Evolutionary conservation across 1,140 invertebrate genomes (phyloP).

Genomic region (Zaprionus africanus): DNA sequence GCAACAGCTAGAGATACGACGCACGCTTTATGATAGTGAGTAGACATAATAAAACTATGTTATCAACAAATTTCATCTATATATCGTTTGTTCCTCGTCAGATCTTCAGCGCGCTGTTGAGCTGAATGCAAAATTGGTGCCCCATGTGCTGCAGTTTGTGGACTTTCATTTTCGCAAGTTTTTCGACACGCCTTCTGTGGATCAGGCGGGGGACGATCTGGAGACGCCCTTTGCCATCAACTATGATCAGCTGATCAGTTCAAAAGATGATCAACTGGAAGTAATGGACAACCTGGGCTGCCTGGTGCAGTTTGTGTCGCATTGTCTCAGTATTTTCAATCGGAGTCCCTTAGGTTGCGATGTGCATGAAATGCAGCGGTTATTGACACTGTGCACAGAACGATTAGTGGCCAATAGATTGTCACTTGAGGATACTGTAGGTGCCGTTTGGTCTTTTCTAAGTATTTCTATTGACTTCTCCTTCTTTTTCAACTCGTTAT

Average conservation of each 20-base stretch:
- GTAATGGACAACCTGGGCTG: constrained; percentile 74
- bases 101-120: constrained; percentile 81
- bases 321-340: constrained; percentile 68
- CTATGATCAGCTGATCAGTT: constrained; percentile 56
- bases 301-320: constrained; percentile 68
- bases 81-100: constrained; percentile 7
- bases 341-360: constrained; percentile 66
- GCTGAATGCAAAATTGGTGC: constrained; percentile 76
- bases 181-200: constrained; percentile 52
- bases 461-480: not conserved
- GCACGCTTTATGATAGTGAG: constrained; percentile 77
- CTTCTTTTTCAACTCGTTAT: not conserved
- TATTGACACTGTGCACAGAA: constrained; percentile 57
- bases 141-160: constrained; percentile 79
- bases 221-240: constrained; percentile 59
- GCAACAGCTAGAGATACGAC: constrained; percentile 68
- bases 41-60: not conserved
- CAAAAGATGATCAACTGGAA: constrained; percentile 55
- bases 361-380: constrained; percentile 60
- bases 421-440: constrained; percentile 62
- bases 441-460: not conserved
- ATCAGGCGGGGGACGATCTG: constrained; percentile 50
- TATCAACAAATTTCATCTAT: not conserved
- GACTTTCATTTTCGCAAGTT: constrained; percentile 80
- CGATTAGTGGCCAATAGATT: constrained; percentile 66